phyloP scores from a whole-genome alignment of 2,888 invertebrate genomes.

The Limnephilus marmoratus region DNA sequence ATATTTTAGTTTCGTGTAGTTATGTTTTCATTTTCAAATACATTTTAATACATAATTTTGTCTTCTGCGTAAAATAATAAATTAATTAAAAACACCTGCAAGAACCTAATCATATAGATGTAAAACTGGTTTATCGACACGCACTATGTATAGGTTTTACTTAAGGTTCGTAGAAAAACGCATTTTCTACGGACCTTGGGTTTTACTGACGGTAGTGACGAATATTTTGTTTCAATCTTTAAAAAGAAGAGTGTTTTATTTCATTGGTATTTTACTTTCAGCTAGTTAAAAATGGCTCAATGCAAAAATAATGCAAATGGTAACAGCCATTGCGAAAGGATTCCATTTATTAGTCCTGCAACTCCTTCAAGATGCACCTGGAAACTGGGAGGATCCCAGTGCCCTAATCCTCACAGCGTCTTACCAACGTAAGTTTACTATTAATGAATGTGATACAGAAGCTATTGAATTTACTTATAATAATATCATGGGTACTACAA shows the following conservation, averaged over 20 bases:
- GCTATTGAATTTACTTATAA: not conserved
- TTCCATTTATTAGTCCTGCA: constrained; percentile 62
- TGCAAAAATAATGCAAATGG: constrained; percentile 35
- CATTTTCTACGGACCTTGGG: not conserved
- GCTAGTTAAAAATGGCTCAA: constrained; percentile 50
- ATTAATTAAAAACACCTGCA: not conserved
- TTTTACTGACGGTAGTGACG: not conserved
- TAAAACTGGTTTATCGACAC: not conserved
- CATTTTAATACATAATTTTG: not conserved
- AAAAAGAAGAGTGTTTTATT: not conserved
- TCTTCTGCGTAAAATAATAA: not conserved
- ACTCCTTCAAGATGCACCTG: constrained; percentile 64
- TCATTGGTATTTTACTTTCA: not conserved
- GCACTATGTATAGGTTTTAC: not conserved
- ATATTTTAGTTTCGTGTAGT: not conserved
- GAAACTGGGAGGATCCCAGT: constrained; percentile 52
- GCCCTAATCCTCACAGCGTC: constrained; percentile 53
- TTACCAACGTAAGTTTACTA: constrained; percentile 57
- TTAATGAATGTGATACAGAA: not conserved
- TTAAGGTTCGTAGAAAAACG: too few relatives aligned
- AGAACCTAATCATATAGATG: too few relatives aligned
- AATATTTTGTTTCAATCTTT: not conserved
- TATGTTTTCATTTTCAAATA: not conserved
- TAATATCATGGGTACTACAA: not conserved
- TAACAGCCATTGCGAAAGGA: not conserved